Conservation (phyloP, 1,140 invertebrate species). For the Panonychus citri region DNA sequence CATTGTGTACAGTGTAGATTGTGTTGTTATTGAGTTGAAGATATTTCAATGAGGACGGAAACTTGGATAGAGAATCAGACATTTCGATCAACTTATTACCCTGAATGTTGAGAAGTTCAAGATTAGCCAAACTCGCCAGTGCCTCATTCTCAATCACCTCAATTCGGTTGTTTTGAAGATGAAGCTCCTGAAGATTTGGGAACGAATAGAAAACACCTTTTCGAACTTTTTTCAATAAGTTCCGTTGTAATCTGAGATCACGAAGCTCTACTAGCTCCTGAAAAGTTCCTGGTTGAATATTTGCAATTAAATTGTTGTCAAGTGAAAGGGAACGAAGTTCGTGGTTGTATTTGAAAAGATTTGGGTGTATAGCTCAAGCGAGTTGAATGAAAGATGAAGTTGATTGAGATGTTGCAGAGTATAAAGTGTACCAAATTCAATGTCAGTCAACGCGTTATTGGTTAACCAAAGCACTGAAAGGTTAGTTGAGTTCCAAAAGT, state of each 20-base stretch:
- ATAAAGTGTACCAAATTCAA: conserved; percentile 44
- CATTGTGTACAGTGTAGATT: conserved; percentile 45
- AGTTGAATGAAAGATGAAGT: conserved; percentile 62
- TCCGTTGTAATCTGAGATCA: conserved; percentile 65
- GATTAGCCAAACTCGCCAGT: conserved; percentile 46
- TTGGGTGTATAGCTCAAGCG: conserved; percentile 44
- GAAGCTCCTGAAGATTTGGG: conserved; percentile 50
- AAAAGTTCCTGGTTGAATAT: conserved; percentile 54
- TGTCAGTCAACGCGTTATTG: conserved; percentile 52
- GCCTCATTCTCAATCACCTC: conserved; percentile 54
- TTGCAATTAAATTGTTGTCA: conserved; percentile 64
- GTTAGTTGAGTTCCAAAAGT: conserved; percentile 45
- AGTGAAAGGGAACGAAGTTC: conserved; percentile 58
- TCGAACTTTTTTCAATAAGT: conserved; percentile 44
- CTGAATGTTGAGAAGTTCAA: conserved; percentile 71
- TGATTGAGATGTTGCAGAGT: conserved; percentile 48
- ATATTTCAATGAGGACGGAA: conserved; percentile 45
- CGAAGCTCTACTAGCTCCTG: conserved; percentile 39
- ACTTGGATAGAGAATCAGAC: conserved; percentile 44
- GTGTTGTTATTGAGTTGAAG: conserved; percentile 64
- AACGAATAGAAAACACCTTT: conserved; percentile 54
- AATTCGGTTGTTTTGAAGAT: conserved; percentile 64
- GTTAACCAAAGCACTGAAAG: conserved; percentile 61
- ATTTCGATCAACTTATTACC: conserved; percentile 48
- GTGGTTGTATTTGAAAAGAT: conserved; percentile 43